Conservation (phyloP, 2,113 vertebrate genomes). For the Diphyllodes magnificus region DNA sequence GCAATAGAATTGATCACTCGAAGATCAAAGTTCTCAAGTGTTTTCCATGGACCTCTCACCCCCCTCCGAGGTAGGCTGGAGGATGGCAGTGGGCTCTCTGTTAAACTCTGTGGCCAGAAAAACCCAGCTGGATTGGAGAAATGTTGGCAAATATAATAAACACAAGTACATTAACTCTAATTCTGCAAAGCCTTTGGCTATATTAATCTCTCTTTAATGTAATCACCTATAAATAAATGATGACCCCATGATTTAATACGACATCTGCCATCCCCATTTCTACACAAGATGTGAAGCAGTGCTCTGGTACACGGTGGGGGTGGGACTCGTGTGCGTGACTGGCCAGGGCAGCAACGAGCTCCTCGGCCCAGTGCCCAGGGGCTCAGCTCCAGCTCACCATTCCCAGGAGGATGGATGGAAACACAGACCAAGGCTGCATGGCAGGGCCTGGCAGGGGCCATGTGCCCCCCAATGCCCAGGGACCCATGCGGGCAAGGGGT, state of each 20-base stretch:
- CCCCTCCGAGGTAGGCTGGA: neutral
- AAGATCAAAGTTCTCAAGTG: neutral
- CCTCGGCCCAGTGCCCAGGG: fast-evolving
- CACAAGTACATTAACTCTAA: conserved; percentile 74
- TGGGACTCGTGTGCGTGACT: fast-evolving
- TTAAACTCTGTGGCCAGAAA: conserved; percentile 39
- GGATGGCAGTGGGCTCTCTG: neutral
- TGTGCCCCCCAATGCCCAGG: fast-evolving
- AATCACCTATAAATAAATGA: conserved; percentile 81
- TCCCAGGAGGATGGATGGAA: neutral
- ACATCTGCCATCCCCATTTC: conserved; percentile 62
- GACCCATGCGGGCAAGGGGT: fast-evolving
- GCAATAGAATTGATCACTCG: neutral
- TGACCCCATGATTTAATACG: conserved; percentile 69
- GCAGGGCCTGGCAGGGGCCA: neutral
- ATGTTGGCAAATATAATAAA: conserved; percentile 41
- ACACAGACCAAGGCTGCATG: fast-evolving
- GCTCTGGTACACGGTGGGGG: neutral
- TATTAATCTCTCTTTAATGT: conserved; percentile 80
- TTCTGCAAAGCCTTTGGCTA: conserved; percentile 67
- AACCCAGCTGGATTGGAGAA: neutral
- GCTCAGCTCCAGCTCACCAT: fast-evolving
- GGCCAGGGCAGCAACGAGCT: neutral
- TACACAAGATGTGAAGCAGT: neutral
- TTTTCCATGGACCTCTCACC: neutral